phyloP scores from a whole-genome alignment of 1,140 invertebrate species.

The Centruroides sculpturatus region DNA sequence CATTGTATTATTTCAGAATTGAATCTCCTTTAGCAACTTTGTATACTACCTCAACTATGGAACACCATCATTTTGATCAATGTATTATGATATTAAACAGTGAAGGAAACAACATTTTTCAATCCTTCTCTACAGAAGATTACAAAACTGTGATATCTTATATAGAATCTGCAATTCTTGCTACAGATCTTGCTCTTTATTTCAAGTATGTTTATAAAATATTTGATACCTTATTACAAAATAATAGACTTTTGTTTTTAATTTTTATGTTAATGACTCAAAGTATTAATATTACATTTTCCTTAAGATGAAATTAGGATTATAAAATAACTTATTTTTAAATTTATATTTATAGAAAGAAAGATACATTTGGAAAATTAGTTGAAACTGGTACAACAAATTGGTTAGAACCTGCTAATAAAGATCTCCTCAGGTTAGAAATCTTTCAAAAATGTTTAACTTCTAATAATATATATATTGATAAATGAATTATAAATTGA shows the following conservation, averaged over 20 bases:
- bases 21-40: slow-evolving; percentile 80
- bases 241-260: too few relatives aligned
- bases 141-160: slow-evolving; percentile 79
- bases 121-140: slow-evolving; percentile 72
- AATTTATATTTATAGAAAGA: slow-evolving; percentile 40
- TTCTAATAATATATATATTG: too few relatives aligned
- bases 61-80: slow-evolving; percentile 95
- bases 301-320: too few relatives aligned
- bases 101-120: slow-evolving; percentile 38
- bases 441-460: not conserved
- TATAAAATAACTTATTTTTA: not conserved
- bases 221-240: too few relatives aligned
- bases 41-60: slow-evolving; percentile 92
- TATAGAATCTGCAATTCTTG: slow-evolving; percentile 83
- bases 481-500: not conserved
- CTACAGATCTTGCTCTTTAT: slow-evolving; percentile 89
- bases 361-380: slow-evolving; percentile 69
- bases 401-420: slow-evolving; percentile 81
- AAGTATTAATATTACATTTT: too few relatives aligned
- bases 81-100: slow-evolving; percentile 90
- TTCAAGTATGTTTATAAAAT: slow-evolving; percentile 47
- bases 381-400: slow-evolving; percentile 80
- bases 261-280: too few relatives aligned
- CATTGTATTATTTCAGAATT: slow-evolving; percentile 41
- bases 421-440: slow-evolving; percentile 37